These are phyloP conservation scores for Prenolepis imparis DNA, from an alignment of 2,888 invertebrate species.

Conservation along the genomic window DNA sequence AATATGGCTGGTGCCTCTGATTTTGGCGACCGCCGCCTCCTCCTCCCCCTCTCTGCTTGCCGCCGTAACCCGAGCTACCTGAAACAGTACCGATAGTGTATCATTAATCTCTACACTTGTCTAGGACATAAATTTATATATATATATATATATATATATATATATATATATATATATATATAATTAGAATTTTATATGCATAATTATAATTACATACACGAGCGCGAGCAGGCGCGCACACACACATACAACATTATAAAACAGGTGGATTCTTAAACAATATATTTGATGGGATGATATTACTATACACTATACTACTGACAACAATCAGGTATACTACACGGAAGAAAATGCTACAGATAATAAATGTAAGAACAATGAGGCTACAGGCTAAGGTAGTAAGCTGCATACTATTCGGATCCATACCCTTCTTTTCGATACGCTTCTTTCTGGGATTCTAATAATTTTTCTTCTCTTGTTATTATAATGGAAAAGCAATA, in stretches of 20 bases:
- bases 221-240: background rate
- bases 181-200: conserved; percentile 3
- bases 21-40: conserved; percentile 87
- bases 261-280: conserved; percentile 63
- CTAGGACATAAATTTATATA: background rate
- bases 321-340: conserved; percentile 63
- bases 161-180: conserved; percentile 4
- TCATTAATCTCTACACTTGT: conserved; percentile 74
- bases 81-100: conserved; percentile 82
- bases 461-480: background rate
- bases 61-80: conserved; percentile 90
- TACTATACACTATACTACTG: conserved; percentile 15
- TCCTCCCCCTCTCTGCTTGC: conserved; percentile 95
- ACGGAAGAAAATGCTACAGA: conserved; percentile 57
- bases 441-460: conserved; percentile 49
- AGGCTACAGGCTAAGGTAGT: conserved; percentile 85
- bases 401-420: conserved; percentile 82
- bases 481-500: conserved; percentile 22
- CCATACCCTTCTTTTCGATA: conserved; percentile 61
- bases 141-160: conserved; percentile 10
- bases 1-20: conserved; percentile 96
- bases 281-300: conserved; percentile 65
- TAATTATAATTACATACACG: conserved; percentile 24
- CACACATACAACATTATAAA: conserved; percentile 18
- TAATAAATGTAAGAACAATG: conserved; percentile 73